phyloP scores from a whole-genome alignment of 2,888 invertebrate species.

The Endotricha flammealis region DNA sequence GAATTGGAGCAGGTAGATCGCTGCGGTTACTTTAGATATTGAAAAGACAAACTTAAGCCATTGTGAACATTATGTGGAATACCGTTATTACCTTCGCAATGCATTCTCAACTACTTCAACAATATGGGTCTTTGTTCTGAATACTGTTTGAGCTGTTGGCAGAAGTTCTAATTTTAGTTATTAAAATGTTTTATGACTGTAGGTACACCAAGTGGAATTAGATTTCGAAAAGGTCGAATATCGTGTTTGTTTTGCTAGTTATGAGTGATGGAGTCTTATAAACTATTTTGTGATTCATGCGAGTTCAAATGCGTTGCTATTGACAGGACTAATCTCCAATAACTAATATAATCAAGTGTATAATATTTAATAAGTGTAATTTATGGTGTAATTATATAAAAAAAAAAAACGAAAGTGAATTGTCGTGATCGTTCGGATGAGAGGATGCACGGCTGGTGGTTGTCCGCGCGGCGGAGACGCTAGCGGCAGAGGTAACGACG shows the following conservation, averaged over 20 bases:
- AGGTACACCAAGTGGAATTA: conserved; percentile 6
- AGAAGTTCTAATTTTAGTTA: conserved; percentile 15
- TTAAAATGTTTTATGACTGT: not conserved
- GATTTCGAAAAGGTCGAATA: conserved; percentile 41
- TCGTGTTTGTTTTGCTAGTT: conserved; percentile 16
- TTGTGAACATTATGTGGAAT: conserved; percentile 39
- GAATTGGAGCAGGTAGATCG: conserved; percentile 31
- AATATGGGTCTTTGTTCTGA: conserved; percentile 25
- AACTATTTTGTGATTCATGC: conserved; percentile 22
- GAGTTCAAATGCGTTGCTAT: conserved; percentile 25
- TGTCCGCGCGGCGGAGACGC: conserved; percentile 58
- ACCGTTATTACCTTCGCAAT: conserved; percentile 33
- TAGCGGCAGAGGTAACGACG: conserved; percentile 46
- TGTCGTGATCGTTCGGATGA: conserved; percentile 45
- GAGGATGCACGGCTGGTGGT: conserved; percentile 62
- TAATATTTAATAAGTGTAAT: conserved; percentile 22
- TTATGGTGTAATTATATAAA: conserved; percentile 23
- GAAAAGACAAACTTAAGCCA: conserved; percentile 46
- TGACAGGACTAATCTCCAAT: conserved; percentile 30
- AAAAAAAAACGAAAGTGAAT: conserved; percentile 26
- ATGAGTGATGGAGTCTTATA: conserved; percentile 52
- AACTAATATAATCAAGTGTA: conserved; percentile 20
- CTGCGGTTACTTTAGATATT: conserved; percentile 28
- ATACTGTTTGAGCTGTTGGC: conserved; percentile 22
- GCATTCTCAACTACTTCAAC: conserved; percentile 30